Conservation (phyloP, 2,888 invertebrate species). For the Epirrhoe tristata region DNA sequence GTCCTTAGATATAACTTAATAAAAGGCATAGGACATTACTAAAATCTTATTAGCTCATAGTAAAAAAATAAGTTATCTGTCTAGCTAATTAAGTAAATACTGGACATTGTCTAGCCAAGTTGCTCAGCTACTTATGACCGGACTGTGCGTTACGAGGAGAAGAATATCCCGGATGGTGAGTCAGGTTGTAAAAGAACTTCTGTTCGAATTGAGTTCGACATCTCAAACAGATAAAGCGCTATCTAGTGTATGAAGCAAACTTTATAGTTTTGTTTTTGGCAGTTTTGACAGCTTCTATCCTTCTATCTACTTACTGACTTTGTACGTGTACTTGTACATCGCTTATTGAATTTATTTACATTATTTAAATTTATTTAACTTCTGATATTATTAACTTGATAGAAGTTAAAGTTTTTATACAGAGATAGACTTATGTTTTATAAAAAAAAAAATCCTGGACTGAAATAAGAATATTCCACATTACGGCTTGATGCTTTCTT, state of each 20-base stretch:
- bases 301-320: conserved; percentile 67
- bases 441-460: too few species aligned
- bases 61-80: too few species aligned
- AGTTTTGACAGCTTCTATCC: conserved; percentile 77
- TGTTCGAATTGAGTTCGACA: conserved; percentile 81
- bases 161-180: conserved; percentile 46
- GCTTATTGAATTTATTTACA: not conserved
- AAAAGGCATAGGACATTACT: too few species aligned
- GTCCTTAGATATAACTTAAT: too few species aligned
- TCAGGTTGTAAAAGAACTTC: conserved; percentile 65
- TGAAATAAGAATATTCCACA: too few species aligned
- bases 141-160: conserved; percentile 50
- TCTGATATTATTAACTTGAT: not conserved
- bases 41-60: too few species aligned
- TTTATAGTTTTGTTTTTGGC: conserved; percentile 86
- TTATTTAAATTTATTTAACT: not conserved
- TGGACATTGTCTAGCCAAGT: conserved; percentile 3
- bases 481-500: too few species aligned
- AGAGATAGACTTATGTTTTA: too few species aligned
- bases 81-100: not conserved
- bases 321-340: conserved; percentile 1
- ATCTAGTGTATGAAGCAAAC: conserved; percentile 81
- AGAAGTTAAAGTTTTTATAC: too few species aligned
- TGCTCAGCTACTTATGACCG: conserved; percentile 7
- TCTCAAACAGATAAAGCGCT: conserved; percentile 82